Percentiles rank a stretch among this genome's conserved stretches.
Conservation (phyloP, 23 tunicate species). For the Ascidia mentula region DNA sequence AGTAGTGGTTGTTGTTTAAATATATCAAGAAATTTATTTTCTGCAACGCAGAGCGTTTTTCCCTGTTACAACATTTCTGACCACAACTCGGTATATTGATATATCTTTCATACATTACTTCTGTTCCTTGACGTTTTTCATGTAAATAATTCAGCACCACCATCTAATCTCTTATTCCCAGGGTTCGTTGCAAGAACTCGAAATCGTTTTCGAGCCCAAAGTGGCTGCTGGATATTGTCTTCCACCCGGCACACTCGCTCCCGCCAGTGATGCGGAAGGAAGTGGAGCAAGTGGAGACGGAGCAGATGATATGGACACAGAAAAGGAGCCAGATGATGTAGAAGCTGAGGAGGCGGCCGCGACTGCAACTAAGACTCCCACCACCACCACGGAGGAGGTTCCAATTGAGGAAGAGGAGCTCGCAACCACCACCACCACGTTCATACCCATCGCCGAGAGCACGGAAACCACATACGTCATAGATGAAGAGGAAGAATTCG, state of each 20-base stretch:
- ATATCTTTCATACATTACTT: too few species aligned
- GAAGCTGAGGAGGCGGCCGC: background rate
- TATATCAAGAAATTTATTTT: too few species aligned
- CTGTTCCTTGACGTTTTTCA: background rate
- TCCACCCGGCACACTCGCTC: background rate
- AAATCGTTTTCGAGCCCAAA: background rate
- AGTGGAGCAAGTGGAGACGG: constrained; percentile 1
- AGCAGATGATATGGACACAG: background rate
- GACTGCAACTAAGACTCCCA: background rate
- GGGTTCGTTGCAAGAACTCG: background rate
- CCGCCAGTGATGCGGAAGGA: background rate
- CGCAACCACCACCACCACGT: background rate
- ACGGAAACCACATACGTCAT: too few species aligned
- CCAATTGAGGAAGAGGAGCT: background rate
- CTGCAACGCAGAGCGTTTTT: background rate
- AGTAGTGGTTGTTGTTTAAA: background rate
- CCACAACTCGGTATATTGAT: background rate
- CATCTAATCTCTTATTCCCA: background rate
- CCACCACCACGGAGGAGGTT: background rate
- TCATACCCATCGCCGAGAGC: background rate
- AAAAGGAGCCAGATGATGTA: background rate
- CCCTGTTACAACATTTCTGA: background rate
- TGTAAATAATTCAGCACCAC: background rate
- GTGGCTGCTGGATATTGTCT: background rate
- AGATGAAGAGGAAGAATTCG: background rate